These are phyloP conservation scores for Dipodomys merriami DNA, from an alignment of 2,113 vertebrate genomes.

Conservation along the genomic window DNA sequence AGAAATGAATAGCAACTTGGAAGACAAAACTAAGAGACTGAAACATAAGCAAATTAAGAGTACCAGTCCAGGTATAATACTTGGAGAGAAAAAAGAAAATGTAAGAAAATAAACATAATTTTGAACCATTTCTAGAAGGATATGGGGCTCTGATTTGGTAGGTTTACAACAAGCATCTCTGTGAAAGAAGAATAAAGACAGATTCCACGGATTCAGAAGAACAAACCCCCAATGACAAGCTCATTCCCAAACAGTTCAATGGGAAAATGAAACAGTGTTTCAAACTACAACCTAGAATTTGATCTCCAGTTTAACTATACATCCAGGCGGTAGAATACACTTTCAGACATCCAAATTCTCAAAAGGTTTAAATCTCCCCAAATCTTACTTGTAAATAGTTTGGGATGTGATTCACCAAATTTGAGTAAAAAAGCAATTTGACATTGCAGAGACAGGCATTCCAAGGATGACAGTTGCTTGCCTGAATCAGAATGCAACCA, in stretches of 20 bases:
- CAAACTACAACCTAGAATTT: not conserved
- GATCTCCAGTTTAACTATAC: not conserved
- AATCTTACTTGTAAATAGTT: not conserved
- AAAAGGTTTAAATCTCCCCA: not conserved
- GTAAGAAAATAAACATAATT: slow-evolving; percentile 9
- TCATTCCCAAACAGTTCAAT: slow-evolving; percentile 8
- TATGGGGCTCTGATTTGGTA: not conserved
- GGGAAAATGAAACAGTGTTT: not conserved
- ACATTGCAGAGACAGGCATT: not conserved
- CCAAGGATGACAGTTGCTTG: not conserved
- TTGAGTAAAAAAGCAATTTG: not conserved
- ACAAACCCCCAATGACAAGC: not conserved
- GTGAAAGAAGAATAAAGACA: slow-evolving; percentile 25
- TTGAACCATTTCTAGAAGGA: slow-evolving; percentile 5
- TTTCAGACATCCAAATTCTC: not conserved
- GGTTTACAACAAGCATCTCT: not conserved
- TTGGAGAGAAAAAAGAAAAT: slow-evolving; percentile 7
- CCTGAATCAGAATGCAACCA: not conserved
- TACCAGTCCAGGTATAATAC: not conserved
- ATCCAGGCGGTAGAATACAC: not conserved
- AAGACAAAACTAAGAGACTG: slow-evolving; percentile 31
- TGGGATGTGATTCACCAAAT: not conserved
- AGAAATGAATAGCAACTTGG: not conserved
- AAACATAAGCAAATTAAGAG: not conserved
- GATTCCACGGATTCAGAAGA: not conserved